phyloP scores from a whole-genome alignment of 2,113 vertebrate species.

The Syrrhaptes paradoxus region DNA sequence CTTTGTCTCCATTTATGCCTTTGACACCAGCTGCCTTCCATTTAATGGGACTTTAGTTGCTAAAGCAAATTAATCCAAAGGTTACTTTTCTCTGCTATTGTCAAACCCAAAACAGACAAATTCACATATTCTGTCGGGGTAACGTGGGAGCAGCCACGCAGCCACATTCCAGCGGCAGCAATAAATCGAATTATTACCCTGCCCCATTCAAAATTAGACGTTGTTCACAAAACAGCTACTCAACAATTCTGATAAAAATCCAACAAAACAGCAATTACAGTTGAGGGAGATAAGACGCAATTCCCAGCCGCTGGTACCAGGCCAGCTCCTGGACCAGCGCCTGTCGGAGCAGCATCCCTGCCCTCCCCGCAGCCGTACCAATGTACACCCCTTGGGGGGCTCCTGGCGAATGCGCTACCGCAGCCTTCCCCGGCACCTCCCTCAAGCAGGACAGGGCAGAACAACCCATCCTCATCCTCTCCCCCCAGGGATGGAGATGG shows the following conservation, averaged over 20 bases:
- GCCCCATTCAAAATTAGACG: not conserved
- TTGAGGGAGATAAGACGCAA: not conserved
- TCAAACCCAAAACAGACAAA: slow-evolving; percentile 32
- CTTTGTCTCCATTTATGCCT: slow-evolving; percentile 71
- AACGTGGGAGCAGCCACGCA: not conserved
- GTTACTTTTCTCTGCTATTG: slow-evolving; percentile 57
- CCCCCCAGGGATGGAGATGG: accelerated
- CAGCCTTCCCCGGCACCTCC: not conserved
- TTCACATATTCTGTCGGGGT: not conserved
- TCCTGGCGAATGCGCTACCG: accelerated
- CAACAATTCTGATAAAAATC: not conserved
- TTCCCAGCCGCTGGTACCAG: not conserved
- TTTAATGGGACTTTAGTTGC: slow-evolving; percentile 65
- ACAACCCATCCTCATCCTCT: not conserved
- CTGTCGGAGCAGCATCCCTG: not conserved
- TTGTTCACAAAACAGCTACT: not conserved
- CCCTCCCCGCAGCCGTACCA: not conserved
- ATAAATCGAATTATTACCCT: slow-evolving; percentile 40
- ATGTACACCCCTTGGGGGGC: not conserved
- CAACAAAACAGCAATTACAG: not conserved
- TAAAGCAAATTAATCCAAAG: slow-evolving; percentile 73
- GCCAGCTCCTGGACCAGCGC: not conserved
- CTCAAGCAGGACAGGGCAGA: not conserved
- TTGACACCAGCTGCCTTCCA: slow-evolving; percentile 70
- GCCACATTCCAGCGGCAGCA: not conserved